A percentile compares a stretch with the other conserved stretches of the same genome.
phyloP scores from a whole-genome alignment of 2,797 vertebrate species.

The Catharus ustulatus region DNA sequence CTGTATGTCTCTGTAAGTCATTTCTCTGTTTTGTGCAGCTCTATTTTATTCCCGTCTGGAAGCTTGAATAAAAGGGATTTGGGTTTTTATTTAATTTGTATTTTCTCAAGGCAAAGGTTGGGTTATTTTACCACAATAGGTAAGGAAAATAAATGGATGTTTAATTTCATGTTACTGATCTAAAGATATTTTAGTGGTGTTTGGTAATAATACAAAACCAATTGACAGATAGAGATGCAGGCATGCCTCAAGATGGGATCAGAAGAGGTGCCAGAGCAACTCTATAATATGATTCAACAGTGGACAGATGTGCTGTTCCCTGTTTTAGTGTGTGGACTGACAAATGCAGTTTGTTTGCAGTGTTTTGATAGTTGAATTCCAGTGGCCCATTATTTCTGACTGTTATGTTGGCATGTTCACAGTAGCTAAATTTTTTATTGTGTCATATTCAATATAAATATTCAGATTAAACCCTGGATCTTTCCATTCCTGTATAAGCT shows the following conservation, averaged over 20 bases:
- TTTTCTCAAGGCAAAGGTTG: neutral
- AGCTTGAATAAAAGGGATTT: neutral
- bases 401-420: neutral
- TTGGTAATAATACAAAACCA: neutral
- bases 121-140: neutral
- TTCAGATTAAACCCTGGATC: neutral
- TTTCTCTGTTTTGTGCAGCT: neutral
- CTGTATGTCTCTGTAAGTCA: neutral
- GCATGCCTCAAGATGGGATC: neutral
- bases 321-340: neutral
- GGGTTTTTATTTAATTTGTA: neutral
- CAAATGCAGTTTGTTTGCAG: neutral
- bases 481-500: neutral
- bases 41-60: neutral
- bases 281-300: neutral
- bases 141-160: conserved; percentile 9
- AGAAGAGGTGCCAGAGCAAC: neutral
- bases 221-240: neutral
- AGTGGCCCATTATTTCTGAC: neutral
- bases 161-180: neutral
- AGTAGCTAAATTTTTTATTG: neutral
- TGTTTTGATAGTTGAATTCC: neutral
- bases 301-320: neutral
- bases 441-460: neutral
- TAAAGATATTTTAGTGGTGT: neutral